These are phyloP conservation scores for Motacilla alba DNA, from an alignment of 2,113 vertebrate genomes.

Conservation along the genomic window DNA sequence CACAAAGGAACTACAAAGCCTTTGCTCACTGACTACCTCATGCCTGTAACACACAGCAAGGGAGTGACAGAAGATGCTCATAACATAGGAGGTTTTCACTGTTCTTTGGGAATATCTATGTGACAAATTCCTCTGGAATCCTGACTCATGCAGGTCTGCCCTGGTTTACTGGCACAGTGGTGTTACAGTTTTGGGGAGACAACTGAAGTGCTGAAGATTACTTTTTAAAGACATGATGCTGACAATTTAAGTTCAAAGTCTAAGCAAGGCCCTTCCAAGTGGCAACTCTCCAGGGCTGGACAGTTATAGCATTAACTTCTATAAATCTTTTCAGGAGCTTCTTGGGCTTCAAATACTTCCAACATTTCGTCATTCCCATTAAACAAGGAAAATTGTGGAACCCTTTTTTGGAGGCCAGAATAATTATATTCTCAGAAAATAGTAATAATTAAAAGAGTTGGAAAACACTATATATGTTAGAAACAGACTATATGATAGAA, in stretches of 20 bases:
- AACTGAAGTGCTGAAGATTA: background rate
- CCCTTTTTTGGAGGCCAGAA: background rate
- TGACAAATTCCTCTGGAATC: background rate
- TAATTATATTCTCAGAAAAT: background rate
- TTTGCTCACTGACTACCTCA: background rate
- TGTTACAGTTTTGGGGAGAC: background rate
- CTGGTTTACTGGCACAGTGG: background rate
- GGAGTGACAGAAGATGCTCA: background rate
- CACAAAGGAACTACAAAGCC: conserved; percentile 25
- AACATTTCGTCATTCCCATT: conserved; percentile 1
- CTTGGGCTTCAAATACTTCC: conserved; percentile 44
- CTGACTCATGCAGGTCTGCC: accelerated
- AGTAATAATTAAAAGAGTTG: background rate
- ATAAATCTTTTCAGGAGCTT: conserved; percentile 61
- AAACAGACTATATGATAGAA: background rate
- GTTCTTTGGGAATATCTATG: background rate
- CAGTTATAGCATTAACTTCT: conserved; percentile 45
- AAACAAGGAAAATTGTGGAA: conserved; percentile 10
- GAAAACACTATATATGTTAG: background rate
- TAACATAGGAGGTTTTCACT: background rate
- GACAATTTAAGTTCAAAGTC: conserved; percentile 24
- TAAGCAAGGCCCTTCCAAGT: conserved; percentile 29
- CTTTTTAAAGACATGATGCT: conserved; percentile 32
- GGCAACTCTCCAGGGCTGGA: conserved; percentile 23
- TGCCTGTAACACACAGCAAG: background rate